Conservation (phyloP, 2,113 vertebrate species). For the Ardeotis arabs region DNA sequence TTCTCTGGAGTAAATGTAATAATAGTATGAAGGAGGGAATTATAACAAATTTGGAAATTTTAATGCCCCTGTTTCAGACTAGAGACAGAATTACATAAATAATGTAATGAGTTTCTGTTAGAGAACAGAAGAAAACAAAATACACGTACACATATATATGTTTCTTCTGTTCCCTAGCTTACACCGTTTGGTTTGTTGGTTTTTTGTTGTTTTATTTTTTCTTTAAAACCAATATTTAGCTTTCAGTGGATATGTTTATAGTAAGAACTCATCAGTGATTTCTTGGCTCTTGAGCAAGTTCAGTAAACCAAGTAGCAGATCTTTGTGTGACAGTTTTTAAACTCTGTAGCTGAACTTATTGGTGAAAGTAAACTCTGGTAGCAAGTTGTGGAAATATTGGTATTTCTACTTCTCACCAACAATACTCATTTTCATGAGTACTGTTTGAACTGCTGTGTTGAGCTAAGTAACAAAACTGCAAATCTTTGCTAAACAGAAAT, state of each 20-base stretch:
- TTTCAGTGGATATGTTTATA: neutral
- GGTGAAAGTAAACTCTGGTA: neutral
- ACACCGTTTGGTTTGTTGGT: neutral
- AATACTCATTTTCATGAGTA: neutral
- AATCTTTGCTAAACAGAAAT: neutral
- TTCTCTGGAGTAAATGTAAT: neutral
- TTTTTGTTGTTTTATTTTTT: neutral
- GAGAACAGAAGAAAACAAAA: neutral
- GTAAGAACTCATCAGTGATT: neutral
- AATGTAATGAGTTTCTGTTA: neutral
- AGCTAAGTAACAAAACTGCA: neutral
- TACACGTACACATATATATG: accelerated
- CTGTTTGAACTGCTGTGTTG: neutral
- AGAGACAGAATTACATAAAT: neutral
- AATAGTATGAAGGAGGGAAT: neutral
- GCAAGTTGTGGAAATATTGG: neutral
- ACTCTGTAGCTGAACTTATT: neutral
- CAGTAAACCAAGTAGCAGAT: neutral
- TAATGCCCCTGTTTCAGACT: neutral
- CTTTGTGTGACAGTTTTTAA: neutral
- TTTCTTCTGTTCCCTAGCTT: neutral
- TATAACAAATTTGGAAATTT: neutral
- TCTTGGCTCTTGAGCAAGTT: neutral
- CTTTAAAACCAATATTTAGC: neutral
- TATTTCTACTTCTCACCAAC: neutral